Conservation (phyloP, 2,797 vertebrate species). For the Steatocranus sp. region DNA sequence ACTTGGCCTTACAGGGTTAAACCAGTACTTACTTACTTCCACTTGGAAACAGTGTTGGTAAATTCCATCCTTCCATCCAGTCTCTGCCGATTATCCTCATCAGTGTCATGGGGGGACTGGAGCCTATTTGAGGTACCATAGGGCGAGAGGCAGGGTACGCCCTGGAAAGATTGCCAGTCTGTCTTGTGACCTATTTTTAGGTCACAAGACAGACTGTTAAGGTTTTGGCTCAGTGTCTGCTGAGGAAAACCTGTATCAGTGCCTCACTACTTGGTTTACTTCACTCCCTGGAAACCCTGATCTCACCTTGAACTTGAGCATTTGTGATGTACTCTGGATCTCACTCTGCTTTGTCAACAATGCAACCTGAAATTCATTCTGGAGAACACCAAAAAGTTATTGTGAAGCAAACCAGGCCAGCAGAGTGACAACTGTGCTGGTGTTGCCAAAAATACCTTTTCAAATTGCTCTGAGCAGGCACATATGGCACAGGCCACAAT, state of each 20-base stretch:
- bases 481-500: background rate
- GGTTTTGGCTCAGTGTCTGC: background rate
- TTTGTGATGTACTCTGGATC: background rate
- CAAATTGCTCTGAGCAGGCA: background rate
- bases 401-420: background rate
- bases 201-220: too few relatives aligned
- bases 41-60: background rate
- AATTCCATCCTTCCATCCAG: background rate
- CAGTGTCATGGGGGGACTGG: background rate
- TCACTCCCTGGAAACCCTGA: background rate
- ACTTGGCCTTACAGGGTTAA: background rate
- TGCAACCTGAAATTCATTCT: background rate
- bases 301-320: background rate
- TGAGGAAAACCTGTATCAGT: background rate
- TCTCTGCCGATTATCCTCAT: background rate
- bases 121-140: background rate
- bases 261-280: background rate
- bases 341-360: background rate
- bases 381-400: background rate
- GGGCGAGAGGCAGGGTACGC: background rate
- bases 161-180: background rate
- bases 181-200: background rate
- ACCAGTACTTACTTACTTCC: background rate
- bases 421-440: background rate
- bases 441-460: background rate